phyloP scores from a whole-genome alignment of 2,113 vertebrate genomes.

The Cyprinodon tularosa region DNA sequence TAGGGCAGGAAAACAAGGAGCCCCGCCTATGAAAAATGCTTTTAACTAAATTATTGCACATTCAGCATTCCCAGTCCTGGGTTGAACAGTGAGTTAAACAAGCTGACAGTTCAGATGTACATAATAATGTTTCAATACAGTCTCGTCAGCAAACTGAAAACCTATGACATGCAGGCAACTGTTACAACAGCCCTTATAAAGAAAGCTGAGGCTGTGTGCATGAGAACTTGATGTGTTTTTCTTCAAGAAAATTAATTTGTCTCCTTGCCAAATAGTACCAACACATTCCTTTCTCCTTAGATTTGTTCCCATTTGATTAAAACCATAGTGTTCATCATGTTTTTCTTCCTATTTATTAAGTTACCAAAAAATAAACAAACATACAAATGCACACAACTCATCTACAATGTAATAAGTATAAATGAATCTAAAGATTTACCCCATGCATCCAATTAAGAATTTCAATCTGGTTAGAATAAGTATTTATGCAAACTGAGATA shows the following conservation, averaged over 20 bases:
- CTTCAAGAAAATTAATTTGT: not conserved
- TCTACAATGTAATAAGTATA: not conserved
- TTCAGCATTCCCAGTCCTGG: not conserved
- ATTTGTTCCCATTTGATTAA: not conserved
- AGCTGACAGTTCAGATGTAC: constrained; percentile 3
- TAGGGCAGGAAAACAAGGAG: constrained; percentile 33
- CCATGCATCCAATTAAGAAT: too few relatives aligned
- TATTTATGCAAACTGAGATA: not conserved
- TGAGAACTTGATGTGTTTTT: too few relatives aligned
- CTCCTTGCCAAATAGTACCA: not conserved
- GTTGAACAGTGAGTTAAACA: not conserved
- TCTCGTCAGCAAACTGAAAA: constrained; percentile 18
- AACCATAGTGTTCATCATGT: not conserved
- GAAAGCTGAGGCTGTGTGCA: constrained; percentile 10
- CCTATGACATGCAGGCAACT: constrained; percentile 29
- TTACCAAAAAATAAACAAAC: not conserved
- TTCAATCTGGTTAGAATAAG: not conserved
- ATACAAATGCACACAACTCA: not conserved
- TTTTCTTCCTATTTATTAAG: not conserved
- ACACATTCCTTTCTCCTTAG: not conserved
- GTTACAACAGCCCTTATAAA: constrained; percentile 57
- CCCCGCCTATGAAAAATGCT: constrained; percentile 38
- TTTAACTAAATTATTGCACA: constrained; percentile 30
- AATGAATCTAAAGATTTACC: not conserved
- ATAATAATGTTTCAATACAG: constrained; percentile 40